phyloP scores from a whole-genome alignment of 2,113 vertebrate species.

The Equus przewalskii region DNA sequence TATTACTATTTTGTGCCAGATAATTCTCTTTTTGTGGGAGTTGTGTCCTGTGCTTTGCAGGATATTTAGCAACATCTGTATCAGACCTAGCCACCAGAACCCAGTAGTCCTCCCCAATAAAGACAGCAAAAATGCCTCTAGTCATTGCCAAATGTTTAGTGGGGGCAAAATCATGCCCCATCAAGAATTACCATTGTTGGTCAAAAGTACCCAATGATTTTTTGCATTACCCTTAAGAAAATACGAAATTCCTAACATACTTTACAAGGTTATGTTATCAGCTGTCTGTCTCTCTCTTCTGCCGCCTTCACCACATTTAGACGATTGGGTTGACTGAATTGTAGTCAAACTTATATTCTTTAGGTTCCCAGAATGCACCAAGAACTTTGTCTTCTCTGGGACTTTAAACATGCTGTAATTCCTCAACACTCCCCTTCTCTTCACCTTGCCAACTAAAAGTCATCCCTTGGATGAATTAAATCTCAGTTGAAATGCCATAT shows the following conservation, averaged over 20 bases:
- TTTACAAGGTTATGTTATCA: neutral
- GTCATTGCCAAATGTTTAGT: neutral
- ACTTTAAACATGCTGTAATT: neutral
- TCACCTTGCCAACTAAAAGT: neutral
- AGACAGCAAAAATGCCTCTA: neutral
- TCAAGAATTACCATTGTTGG: neutral
- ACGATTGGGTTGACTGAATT: neutral
- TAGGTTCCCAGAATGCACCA: neutral
- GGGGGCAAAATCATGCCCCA: neutral
- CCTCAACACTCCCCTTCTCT: neutral
- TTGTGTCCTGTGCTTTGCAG: neutral
- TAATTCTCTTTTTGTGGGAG: neutral
- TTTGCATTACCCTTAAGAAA: neutral
- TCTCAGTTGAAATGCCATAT: neutral
- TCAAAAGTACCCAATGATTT: neutral
- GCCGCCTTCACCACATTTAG: neutral
- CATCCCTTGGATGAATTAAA: neutral
- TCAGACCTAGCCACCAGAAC: neutral
- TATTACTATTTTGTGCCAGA: neutral
- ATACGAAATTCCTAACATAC: neutral
- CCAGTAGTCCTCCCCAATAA: neutral
- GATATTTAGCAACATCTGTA: neutral
- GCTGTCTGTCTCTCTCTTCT: neutral
- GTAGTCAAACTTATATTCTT: neutral
- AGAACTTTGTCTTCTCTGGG: neutral